Percentiles rank a stretch among this genome's conserved stretches.
These are phyloP conservation scores for Augochlora pura DNA, from an alignment of 1,140 invertebrate species.

Conservation along the genomic window DNA sequence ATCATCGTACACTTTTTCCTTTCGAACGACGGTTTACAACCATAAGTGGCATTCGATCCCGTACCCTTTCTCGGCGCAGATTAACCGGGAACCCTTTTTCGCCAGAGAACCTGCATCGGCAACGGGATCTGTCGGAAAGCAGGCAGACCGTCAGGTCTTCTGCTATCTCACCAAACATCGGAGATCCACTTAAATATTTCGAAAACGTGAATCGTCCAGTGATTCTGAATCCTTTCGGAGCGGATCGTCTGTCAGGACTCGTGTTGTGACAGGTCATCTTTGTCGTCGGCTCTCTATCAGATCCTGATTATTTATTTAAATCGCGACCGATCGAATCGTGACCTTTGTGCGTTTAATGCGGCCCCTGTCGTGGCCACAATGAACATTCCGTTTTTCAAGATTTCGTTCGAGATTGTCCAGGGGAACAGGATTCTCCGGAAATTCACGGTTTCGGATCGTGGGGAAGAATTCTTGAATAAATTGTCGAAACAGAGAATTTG, in stretches of 20 bases:
- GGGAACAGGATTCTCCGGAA: neutral
- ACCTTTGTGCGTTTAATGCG: slow-evolving; percentile 54
- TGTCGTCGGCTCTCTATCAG: slow-evolving; percentile 58
- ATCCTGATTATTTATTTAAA: slow-evolving; percentile 71
- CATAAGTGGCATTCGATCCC: slow-evolving; percentile 30
- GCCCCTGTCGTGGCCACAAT: slow-evolving; percentile 29
- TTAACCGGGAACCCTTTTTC: slow-evolving; percentile 57
- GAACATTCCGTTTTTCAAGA: slow-evolving; percentile 10
- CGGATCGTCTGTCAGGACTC: slow-evolving; percentile 10
- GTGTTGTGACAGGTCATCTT: slow-evolving; percentile 71
- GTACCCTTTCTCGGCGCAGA: slow-evolving; percentile 37
- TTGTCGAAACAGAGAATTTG: no score
- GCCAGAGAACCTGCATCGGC: slow-evolving; percentile 27
- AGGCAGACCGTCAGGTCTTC: neutral
- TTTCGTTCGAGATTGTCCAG: neutral
- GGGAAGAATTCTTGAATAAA: slow-evolving; percentile 1
- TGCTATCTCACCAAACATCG: slow-evolving; percentile 74
- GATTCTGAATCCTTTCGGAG: slow-evolving; percentile 58
- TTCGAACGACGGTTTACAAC: slow-evolving; percentile 27
- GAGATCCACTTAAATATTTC: slow-evolving; percentile 76
- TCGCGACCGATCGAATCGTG: slow-evolving; percentile 24
- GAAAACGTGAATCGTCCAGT: slow-evolving; percentile 62
- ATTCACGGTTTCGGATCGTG: slow-evolving; percentile 23
- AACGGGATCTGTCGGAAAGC: slow-evolving; percentile 34
- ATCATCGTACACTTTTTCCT: slow-evolving; percentile 12